Base-by-base conservation (phyloP, 2,888 invertebrate genomes). In the Neuroscelio doddi region DNA sequence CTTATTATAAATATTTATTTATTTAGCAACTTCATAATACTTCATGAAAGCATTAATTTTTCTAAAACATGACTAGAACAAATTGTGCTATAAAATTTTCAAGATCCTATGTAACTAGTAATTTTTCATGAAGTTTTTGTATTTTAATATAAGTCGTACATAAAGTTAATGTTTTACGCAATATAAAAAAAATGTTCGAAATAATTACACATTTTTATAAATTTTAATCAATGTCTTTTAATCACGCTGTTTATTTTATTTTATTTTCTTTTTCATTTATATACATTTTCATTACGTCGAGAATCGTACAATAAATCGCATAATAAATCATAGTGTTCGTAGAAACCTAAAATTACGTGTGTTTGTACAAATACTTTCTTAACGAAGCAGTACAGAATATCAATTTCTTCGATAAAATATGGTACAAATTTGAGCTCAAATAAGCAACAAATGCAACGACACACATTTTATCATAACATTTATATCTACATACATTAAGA, bases 21-120 rank as follows among this genome's bases (percentile, higher is more conserved):
- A 9, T 9, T 9, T 30, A 30, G n/a, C 30, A 9, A 3, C 2
- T 3, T 30, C 9, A 9, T 10, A 30, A 9, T 30, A 3, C 9
- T 10, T 30, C 30, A 30, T 30, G 7, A 14, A 7, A 14, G n/a
- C n/a, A n/a, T n/a, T n/a, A n/a, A n/a, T n/a, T n/a, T n/a, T n/a
- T n/a, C n/a, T n/a, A n/a, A n/a, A n/a, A n/a, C n/a, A n/a, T n/a
- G n/a, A n/a, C n/a, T n/a, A n/a, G n/a, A n/a, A 14, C 36, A 14
- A 36, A 36, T 36, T 36, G 12, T 14, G 36, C 12, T 14, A 36
- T 36, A 36, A 36, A 36, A 36, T 36, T n/a, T 36, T 36, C 36
- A 14, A 14, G 36, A 3, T 14, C 12, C 36, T 14, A 7, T 15
- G 36, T 7, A 14, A 14, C 2, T 36, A 14, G 15, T 12, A 14